phyloP scores from a whole-genome alignment of 2,113 vertebrate species.

The Hypocryptadius cinnamomeus region DNA sequence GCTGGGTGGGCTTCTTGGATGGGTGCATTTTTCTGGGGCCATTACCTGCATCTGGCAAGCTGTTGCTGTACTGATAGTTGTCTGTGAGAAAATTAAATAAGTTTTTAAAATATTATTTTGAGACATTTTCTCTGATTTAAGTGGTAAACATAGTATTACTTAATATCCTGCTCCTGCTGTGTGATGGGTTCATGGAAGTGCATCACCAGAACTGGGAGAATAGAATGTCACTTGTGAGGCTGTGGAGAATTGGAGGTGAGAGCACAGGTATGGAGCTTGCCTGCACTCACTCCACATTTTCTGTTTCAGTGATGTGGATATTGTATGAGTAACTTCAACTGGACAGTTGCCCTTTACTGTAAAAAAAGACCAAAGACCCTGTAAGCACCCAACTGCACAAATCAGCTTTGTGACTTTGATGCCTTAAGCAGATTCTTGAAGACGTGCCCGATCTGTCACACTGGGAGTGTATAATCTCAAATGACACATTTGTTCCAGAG shows the following conservation, averaged over 20 bases:
- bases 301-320: neutral
- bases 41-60: neutral
- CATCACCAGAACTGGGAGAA: neutral
- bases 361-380: neutral
- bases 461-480: neutral
- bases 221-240: neutral
- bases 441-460: neutral
- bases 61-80: neutral
- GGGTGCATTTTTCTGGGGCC: neutral
- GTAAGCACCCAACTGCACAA: neutral
- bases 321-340: neutral
- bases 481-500: neutral
- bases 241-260: fast-evolving
- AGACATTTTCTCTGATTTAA: neutral
- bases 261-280: neutral
- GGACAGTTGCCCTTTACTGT: neutral
- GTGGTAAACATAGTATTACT: neutral
- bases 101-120: neutral
- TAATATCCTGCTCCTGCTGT: neutral
- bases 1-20: neutral
- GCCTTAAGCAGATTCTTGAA: neutral
- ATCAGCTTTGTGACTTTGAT: neutral
- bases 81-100: neutral
- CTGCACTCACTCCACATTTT: neutral
- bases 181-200: neutral